Percentiles rank a stretch among this genome's conserved stretches.
These are phyloP conservation scores for Neotoma lepida DNA, from an alignment of 2,113 vertebrate species.

Conservation along the genomic window DNA sequence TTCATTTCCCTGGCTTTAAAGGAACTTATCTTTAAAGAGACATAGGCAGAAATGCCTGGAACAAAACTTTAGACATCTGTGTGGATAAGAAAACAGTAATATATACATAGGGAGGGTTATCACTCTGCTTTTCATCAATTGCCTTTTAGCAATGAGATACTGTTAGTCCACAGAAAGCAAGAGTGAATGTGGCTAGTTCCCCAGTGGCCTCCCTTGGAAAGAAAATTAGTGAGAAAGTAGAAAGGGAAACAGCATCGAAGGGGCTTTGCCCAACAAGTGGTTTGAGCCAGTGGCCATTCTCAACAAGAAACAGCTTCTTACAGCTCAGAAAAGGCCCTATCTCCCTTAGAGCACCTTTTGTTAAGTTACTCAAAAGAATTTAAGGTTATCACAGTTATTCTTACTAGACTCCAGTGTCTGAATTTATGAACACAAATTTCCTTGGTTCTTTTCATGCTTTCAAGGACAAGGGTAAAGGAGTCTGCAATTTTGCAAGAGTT, in stretches of 20 bases:
- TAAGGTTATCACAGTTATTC: not conserved
- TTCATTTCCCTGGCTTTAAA: constrained; percentile 53
- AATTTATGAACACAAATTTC: not conserved
- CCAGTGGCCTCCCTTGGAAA: not conserved
- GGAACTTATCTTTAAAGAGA: constrained; percentile 42
- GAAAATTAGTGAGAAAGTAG: not conserved
- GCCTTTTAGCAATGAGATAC: constrained; percentile 4
- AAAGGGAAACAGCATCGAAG: not conserved
- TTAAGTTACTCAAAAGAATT: not conserved
- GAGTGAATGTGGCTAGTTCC: not conserved
- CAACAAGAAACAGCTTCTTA: not conserved
- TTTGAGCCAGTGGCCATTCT: not conserved
- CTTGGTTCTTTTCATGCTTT: not conserved
- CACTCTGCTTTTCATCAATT: not conserved
- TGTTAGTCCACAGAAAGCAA: not conserved
- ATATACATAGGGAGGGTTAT: not conserved
- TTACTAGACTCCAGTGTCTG: not conserved
- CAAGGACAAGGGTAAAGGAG: not conserved
- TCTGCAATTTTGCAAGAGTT: not conserved
- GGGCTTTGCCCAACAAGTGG: not conserved
- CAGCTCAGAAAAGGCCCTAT: not conserved
- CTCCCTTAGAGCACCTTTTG: not conserved
- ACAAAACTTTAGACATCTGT: constrained; percentile 22
- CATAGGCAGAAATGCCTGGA: constrained; percentile 8
- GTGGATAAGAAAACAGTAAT: not conserved